phyloP scores from a whole-genome alignment of 2,888 invertebrate species.

The Hydraecia micacea region DNA sequence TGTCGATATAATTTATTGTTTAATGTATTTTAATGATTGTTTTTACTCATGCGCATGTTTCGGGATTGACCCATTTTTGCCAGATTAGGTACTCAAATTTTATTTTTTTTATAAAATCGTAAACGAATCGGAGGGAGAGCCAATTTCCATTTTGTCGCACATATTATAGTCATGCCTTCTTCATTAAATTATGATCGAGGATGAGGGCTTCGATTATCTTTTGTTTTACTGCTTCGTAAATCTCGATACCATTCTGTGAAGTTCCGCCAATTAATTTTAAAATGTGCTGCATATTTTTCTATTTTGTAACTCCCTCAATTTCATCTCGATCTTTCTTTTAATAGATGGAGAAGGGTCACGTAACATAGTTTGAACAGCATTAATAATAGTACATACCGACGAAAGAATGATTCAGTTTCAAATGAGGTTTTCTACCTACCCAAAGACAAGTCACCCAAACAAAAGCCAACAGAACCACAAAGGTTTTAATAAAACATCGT shows the following conservation, averaged over 20 bases:
- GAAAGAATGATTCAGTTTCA: not conserved
- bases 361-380: not conserved
- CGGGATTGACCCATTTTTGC: too few relatives aligned
- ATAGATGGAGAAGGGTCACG: not conserved
- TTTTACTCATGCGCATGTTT: not conserved
- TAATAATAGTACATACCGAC: not conserved
- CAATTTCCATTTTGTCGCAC: not conserved
- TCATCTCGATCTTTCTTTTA: not conserved
- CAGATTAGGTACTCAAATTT: too few relatives aligned
- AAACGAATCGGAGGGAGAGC: not conserved
- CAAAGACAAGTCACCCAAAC: not conserved
- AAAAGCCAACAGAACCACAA: not conserved
- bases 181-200: not conserved
- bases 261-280: not conserved
- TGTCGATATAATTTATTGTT: slow-evolving; percentile 20
- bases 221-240: not conserved
- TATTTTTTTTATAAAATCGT: not conserved
- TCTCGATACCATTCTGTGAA: not conserved
- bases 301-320: too few relatives aligned
- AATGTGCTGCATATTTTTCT: not conserved
- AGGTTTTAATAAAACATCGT: slow-evolving; percentile 47
- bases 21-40: not conserved
- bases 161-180: not conserved
- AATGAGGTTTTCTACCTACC: not conserved
- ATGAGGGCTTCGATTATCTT: not conserved